Evolutionary conservation across 1,140 invertebrate species (phyloP).

Genomic region (Amphibalanus amphitrite): DNA sequence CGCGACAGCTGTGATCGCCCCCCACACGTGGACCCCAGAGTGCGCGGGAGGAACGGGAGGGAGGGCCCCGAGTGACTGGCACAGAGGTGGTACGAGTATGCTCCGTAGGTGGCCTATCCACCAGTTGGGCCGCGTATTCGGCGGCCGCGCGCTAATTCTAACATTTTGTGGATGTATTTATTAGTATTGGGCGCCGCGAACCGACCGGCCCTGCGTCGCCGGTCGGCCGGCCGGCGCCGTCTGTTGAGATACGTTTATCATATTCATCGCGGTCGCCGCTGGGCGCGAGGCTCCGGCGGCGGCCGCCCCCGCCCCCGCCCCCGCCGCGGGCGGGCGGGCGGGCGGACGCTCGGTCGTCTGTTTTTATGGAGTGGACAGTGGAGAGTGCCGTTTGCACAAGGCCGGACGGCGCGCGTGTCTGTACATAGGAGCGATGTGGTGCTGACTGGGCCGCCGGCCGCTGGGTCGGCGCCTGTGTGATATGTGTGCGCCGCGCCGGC

Average conservation of each 20-base stretch:
- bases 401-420: background rate
- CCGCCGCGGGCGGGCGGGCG: too few species aligned
- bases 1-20: background rate
- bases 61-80: too few species aligned
- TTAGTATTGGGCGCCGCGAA: background rate
- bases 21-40: background rate
- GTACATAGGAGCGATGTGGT: background rate
- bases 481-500: background rate
- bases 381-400: background rate
- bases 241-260: background rate
- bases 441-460: too few species aligned
- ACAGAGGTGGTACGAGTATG: too few species aligned
- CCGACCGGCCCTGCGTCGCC: too few species aligned
- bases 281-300: too few species aligned
- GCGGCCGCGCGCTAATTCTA: background rate
- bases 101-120: too few species aligned
- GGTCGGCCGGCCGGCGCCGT: too few species aligned
- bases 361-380: background rate
- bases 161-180: constrained; percentile 2
- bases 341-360: background rate
- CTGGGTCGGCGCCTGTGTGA: background rate
- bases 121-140: too few species aligned
- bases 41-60: too few species aligned
- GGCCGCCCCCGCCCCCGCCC: too few species aligned
- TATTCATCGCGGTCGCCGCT: background rate